Evolutionary conservation across 2,888 invertebrate species (phyloP).

Genomic region (Cephonodes hylas): DNA sequence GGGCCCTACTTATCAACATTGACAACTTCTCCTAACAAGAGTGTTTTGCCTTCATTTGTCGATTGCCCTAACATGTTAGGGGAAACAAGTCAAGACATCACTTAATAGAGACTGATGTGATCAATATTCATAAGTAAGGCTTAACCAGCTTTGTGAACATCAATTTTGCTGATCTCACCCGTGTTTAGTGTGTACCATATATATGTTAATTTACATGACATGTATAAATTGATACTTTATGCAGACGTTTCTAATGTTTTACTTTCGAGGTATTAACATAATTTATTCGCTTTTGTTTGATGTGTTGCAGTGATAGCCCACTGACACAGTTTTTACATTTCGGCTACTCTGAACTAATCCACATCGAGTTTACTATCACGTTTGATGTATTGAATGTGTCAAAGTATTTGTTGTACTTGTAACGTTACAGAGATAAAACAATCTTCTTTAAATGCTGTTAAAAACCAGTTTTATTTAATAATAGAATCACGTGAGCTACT

Average conservation of each 20-base stretch:
- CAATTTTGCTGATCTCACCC: not conserved
- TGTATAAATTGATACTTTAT: not conserved
- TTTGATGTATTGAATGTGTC: not conserved
- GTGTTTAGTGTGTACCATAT: not conserved
- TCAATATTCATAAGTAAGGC: too few species aligned
- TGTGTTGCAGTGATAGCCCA: constrained; percentile 36
- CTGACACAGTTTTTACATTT: constrained; percentile 27
- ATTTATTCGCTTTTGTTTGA: constrained; percentile 47
- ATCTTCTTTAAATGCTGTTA: too few species aligned
- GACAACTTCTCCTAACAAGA: too few species aligned
- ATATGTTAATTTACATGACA: not conserved
- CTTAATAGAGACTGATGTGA: too few species aligned
- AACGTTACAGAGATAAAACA: not conserved
- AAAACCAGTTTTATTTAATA: not conserved
- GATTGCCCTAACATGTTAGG: too few species aligned
- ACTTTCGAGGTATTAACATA: constrained; percentile 28
- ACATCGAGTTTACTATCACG: constrained; percentile 1
- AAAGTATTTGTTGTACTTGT: not conserved
- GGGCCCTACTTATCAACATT: too few species aligned
- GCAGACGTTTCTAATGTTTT: not conserved
- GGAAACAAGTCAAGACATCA: too few species aligned
- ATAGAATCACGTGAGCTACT: not conserved
- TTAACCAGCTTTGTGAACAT: constrained; percentile 16
- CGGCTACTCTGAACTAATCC: constrained; percentile 31
- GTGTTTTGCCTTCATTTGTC: too few species aligned